Base-by-base conservation (phyloP, 2,113 vertebrate genomes). In the Trichomycterus rosablanca region DNA sequence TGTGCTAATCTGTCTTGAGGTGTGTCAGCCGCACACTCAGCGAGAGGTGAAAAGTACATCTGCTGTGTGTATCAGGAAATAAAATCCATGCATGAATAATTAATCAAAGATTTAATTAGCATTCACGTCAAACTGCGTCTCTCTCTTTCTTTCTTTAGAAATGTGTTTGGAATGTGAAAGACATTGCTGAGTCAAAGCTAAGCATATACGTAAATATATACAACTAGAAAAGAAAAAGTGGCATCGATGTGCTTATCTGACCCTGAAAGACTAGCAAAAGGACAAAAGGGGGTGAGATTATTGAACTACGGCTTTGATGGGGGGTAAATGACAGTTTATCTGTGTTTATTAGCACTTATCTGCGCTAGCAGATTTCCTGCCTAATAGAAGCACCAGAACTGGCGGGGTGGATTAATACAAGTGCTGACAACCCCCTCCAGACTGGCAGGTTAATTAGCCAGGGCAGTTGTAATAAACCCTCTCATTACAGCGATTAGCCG, bases 401-500 rank as follows among this genome's bases (percentile, higher is more conserved):
- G 24, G 37, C 71, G 54, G 57, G 51, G 14, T 59, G 45, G 49
- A 73, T 70, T 68, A 65, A 57, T 65, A 48, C 37, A 40, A 63
- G 54, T 57, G 54, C 42, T 45, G 37, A 77, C 64, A 71, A 70
- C 70, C 67, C 68, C 40, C 37, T 4, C 45, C 69, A 74, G 78
- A 74, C 59, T 54, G 26, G 30, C 16, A 57, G 73, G 76, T 81
- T 80, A 83, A 84, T 80, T 78, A 76, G 42, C 48, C 50, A 58
- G 61, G 66, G 59, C 57, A 67, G 72, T 55, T 74, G 42, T 75
- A 71, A 81, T 81, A 72, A 67, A 63, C 57, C 60, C 56, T 43
- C 78, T 77, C 74, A 76, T 83, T 82, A 80, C 65, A 71, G 63
- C 74, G 77, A 81, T 77, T 50, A 79, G 73, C 53, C 46, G 39